Conservation (phyloP, 2,113 vertebrate species). For the Agelaius phoeniceus region DNA sequence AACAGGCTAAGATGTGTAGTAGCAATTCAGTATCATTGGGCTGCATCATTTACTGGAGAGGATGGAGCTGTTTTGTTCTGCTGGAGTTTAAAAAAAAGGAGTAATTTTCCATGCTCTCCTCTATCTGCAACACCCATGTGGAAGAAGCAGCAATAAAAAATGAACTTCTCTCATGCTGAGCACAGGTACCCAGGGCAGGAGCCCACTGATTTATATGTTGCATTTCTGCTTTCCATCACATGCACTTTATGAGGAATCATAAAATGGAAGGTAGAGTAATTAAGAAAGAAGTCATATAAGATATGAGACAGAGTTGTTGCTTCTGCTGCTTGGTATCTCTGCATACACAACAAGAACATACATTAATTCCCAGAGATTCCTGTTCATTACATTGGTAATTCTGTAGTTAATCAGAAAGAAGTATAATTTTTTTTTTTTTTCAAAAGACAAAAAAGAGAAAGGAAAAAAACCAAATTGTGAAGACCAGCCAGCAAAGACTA, state of each 20-base stretch:
- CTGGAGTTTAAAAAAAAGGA: not conserved
- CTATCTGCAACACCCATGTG: not conserved
- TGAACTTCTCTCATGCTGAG: not conserved
- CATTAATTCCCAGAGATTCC: not conserved
- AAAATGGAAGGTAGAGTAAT: slow-evolving; percentile 9
- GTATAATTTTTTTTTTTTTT: not conserved
- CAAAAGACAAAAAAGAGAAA: fast-evolving
- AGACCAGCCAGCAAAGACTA: not conserved
- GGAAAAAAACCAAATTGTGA: not conserved
- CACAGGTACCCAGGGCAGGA: not conserved
- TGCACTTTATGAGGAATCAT: not conserved
- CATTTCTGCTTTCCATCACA: not conserved
- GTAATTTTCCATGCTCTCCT: not conserved
- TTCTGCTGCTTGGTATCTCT: not conserved
- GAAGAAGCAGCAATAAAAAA: not conserved
- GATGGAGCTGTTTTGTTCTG: not conserved
- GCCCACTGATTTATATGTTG: not conserved
- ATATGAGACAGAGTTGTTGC: not conserved
- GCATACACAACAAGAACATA: not conserved
- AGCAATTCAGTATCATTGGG: not conserved
- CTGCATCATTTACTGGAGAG: not conserved
- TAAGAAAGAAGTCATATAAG: not conserved
- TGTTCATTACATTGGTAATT: not conserved
- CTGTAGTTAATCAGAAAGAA: not conserved
- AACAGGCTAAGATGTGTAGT: not conserved